Base-by-base conservation (phyloP, 2,888 invertebrate genomes). In the Villa cingulata region DNA sequence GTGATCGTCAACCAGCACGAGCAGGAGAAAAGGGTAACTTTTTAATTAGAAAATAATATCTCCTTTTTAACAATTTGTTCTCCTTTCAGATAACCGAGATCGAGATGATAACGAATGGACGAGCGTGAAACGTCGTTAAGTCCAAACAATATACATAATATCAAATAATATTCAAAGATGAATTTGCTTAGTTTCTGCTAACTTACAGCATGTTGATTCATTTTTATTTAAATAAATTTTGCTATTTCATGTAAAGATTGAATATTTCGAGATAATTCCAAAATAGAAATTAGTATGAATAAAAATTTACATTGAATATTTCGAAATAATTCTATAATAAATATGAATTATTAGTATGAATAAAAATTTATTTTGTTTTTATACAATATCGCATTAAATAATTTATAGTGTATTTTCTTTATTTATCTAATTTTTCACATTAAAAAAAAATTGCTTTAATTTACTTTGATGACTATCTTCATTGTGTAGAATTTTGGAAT, bases 91-190 rank as follows among this genome's bases (percentile, higher is more conserved):
- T 57, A 75, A 66, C 37, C 51, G 51, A 49, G 62, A 73, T 43
- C 62, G 70, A 1, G 77, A 76, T 55, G 75, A 73, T 52, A 76
- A 74, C 17, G 76, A 76, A 50, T 78, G 78, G 78, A 76, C 76
- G 43, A 70, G 70, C 47, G 78, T 77, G 43, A 73, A 74, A 49
- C 70, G 75, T 48, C 76, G 75, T 61, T 69, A 60, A 59, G 45
- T 27, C 41, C 17, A 18, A 14, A n/a, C n/a, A 19, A 39, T 16
- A 36, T n/a, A 12, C 16, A 14, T 36, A 36, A 36, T 6, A n/a
- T 36, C n/a, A n/a, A 36, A 36, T 14, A 14, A 36, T 7, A 23
- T 23, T 23, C 7, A 23, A 23, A 23, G 7, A 23, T 4, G 7
- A 23, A 23, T 23, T 23, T 23, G 23, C 23, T 32, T 12, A 12